Base-by-base conservation (phyloP, 1,140 invertebrate species). In the Drosophila pandora region DNA sequence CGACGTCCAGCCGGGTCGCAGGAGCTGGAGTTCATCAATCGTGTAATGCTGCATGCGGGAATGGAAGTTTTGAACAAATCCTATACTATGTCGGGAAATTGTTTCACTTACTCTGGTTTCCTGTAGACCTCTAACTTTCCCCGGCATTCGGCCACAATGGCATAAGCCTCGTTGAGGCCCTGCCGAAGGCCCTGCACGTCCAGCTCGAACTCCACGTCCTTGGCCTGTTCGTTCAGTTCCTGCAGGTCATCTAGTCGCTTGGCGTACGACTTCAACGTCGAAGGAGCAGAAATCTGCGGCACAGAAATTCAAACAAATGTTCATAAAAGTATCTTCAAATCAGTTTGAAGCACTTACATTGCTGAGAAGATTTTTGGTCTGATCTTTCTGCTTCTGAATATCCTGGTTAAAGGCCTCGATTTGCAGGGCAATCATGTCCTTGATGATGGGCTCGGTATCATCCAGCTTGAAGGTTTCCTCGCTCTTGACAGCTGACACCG, bases 371-470 rank as follows among this genome's bases (percentile, higher is more conserved):
- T 91, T 84, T 30, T 79, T 90, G 0, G 93, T 93, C 53, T 92
- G 92, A 2, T 92, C 84, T 55, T 94, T 91, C 60, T 95, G 93
- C 41, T 93, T 93, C 64, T 93, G 92, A 2, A 96, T 75, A 79
- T 96, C 95, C 61, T 92, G 90, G 71, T 94, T 93, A 79, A 96
- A 95, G 43, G 94, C 92, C 23, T 93, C 91, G 2, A 95, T 94
- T 93, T 96, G 93, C 22, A 92, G 78, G 21, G 89, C 82, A 58
- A 92, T 91, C 41, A 92, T 88, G 52, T 89, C 79, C 1, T 61
- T 72, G n/a, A 92, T 81, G 6, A 91, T 75, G 6, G 71, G 60
- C 58, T 85, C 81, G 0, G 53, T 75, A 39, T 90, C 77, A 22
- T 78, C 67, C 21, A 78, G 43, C 43, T 74, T 80, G 10, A 72